Percentiles rank a stretch among this genome's conserved stretches.
These are phyloP conservation scores for Synanthedon andrenaeformis DNA, from an alignment of 2,888 invertebrate genomes.

Conservation along the genomic window DNA sequence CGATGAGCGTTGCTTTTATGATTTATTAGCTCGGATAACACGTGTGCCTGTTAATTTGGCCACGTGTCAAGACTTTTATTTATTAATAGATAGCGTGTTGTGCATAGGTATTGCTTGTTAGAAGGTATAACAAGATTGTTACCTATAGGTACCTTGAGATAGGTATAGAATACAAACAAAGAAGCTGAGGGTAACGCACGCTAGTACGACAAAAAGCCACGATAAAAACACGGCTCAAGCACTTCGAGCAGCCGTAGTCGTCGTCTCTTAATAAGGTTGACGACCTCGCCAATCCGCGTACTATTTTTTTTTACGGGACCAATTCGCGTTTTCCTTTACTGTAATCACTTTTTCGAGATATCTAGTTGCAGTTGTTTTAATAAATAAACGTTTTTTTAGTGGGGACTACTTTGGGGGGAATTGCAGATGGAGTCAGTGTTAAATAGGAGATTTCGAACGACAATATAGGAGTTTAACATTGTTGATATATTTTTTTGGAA, in stretches of 20 bases:
- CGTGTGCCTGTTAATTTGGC: constrained; percentile 8
- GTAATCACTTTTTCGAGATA: neutral
- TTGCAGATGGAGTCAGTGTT: no score
- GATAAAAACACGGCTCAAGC: constrained; percentile 38
- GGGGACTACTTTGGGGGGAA: no score
- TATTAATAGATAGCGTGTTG: constrained; percentile 6
- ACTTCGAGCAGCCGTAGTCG: neutral
- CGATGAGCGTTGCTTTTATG: neutral
- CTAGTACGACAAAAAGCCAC: constrained; percentile 42
- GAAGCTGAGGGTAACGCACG: constrained; percentile 47
- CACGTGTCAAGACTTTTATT: constrained; percentile 12
- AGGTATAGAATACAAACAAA: constrained; percentile 11
- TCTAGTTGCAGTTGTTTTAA: neutral
- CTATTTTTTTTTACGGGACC: constrained; percentile 23
- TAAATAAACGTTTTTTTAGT: neutral
- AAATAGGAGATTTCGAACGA: no score
- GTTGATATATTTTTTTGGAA: no score
- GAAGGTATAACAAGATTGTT: no score
- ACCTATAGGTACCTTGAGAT: constrained; percentile 4
- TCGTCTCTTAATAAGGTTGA: constrained; percentile 44
- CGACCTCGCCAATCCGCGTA: constrained; percentile 52
- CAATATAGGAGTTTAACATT: no score
- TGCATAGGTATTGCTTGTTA: constrained; percentile 1
- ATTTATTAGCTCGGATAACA: neutral
- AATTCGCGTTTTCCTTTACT: neutral